Evolutionary conservation across 2,113 vertebrate species (phyloP).

Genomic region (Typhlomys cinereus): DNA sequence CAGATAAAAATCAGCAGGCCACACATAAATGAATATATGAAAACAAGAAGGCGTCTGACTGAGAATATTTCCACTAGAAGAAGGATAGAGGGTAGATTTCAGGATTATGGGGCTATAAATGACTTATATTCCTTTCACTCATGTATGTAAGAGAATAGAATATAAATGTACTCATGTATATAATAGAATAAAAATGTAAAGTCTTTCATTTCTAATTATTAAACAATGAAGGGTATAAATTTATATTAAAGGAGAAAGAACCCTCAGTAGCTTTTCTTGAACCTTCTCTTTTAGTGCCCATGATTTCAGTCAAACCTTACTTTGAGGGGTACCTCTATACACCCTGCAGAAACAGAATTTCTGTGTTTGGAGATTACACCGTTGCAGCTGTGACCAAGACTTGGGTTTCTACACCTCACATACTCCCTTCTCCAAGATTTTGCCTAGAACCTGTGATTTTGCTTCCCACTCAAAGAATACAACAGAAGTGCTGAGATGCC

Average conservation of each 20-base stretch:
- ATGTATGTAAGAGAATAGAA: too few species aligned
- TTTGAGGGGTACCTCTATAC: neutral
- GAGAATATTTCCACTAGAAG: too few species aligned
- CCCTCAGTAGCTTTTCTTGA: neutral
- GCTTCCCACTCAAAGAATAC: neutral
- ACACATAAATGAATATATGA: too few species aligned
- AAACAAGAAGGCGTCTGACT: too few species aligned
- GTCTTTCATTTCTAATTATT: neutral
- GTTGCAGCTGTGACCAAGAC: rapidly evolving
- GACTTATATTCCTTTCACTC: too few species aligned
- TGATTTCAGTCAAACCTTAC: neutral
- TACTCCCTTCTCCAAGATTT: neutral
- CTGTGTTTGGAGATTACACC: neutral
- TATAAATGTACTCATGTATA: too few species aligned
- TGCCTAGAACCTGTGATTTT: neutral
- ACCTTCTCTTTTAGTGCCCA: neutral
- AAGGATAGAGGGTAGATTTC: too few species aligned
- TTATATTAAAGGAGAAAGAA: neutral
- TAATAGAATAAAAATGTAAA: neutral
- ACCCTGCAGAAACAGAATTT: neutral
- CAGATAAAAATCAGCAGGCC: too few species aligned
- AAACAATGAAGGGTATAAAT: neutral
- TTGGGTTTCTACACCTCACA: rapidly evolving
- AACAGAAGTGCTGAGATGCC: neutral
- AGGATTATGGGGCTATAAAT: too few species aligned